Evolutionary conservation across 2,888 invertebrate species (phyloP).

Genomic region (Dioctria linearis): DNA sequence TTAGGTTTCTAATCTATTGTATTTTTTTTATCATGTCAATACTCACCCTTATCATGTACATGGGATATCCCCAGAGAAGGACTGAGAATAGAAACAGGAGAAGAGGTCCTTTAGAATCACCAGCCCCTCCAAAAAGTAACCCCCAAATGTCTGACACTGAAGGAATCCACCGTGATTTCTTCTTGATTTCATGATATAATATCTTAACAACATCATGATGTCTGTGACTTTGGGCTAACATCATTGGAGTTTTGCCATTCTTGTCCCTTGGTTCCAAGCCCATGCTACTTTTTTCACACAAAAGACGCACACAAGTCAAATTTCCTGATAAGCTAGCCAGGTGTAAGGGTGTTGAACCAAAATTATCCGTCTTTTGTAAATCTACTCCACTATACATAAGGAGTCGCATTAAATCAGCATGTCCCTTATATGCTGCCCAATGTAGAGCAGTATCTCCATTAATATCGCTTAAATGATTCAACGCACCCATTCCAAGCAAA

Average conservation of each 20-base stretch:
- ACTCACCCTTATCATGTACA: conserved; percentile 88
- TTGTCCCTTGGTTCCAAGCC: conserved; percentile 90
- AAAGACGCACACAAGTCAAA: conserved; percentile 86
- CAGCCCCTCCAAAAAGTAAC: conserved; percentile 90
- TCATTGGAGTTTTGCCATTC: conserved; percentile 92
- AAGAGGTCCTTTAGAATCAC: conserved; percentile 90
- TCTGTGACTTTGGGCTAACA: conserved; percentile 90
- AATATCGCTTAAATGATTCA: conserved; percentile 88
- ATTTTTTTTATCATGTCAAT: neutral
- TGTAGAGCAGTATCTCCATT: conserved; percentile 95
- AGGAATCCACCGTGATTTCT: conserved; percentile 88
- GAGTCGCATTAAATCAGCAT: conserved; percentile 88
- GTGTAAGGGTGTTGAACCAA: conserved; percentile 92
- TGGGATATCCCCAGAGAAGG: conserved; percentile 92
- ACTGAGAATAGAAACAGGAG: conserved; percentile 89
- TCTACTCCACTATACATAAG: conserved; percentile 93
- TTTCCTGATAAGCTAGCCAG: conserved; percentile 91
- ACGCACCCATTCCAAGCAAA: conserved; percentile 90
- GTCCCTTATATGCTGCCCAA: conserved; percentile 96
- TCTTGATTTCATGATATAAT: conserved; percentile 85
- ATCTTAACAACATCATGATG: conserved; percentile 88
- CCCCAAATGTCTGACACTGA: conserved; percentile 92
- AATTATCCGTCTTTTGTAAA: conserved; percentile 90
- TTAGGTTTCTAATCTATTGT: neutral
- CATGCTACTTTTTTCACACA: conserved; percentile 93